Evolutionary conservation across 2,888 invertebrate species (phyloP).

Genomic region (Dioctria rufipes): DNA sequence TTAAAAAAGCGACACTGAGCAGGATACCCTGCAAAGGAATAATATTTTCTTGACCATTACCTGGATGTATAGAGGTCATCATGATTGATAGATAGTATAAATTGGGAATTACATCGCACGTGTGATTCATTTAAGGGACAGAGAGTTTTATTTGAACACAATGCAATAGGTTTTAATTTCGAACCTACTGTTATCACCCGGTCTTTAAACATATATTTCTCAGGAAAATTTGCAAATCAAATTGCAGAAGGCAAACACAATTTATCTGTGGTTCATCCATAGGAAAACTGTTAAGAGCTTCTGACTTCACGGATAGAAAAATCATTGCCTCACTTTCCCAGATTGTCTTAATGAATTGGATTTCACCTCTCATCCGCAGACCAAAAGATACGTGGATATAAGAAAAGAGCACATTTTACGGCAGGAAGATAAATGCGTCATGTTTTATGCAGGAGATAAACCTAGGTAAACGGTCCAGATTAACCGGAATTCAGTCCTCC

Average conservation of each 20-base stretch:
- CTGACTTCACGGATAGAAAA: constrained; percentile 4
- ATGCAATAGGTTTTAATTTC: no score
- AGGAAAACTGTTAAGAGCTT: constrained; percentile 22
- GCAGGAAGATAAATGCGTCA: constrained; percentile 43
- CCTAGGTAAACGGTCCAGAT: constrained; percentile 45
- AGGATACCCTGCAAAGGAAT: no score
- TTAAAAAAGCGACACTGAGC: no score
- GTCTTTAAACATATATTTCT: no score
- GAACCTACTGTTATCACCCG: no score
- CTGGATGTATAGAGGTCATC: no score
- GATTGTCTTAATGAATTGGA: constrained; percentile 41
- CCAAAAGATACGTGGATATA: background rate
- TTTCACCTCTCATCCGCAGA: background rate
- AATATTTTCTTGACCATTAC: no score
- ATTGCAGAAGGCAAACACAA: background rate
- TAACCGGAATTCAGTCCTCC: background rate
- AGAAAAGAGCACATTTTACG: constrained; percentile 21
- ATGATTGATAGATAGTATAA: no score
- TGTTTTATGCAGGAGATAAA: constrained; percentile 47
- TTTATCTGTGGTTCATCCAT: background rate
- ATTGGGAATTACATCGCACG: no score
- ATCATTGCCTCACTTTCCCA: constrained; percentile 43
- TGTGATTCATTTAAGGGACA: no score
- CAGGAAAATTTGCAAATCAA: constrained; percentile 36
- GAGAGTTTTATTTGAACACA: no score